Percentiles rank a stretch among this genome's conserved stretches.
phyloP scores from a whole-genome alignment of 2,888 invertebrate species.

The Drosophila nr. perissopoda region DNA sequence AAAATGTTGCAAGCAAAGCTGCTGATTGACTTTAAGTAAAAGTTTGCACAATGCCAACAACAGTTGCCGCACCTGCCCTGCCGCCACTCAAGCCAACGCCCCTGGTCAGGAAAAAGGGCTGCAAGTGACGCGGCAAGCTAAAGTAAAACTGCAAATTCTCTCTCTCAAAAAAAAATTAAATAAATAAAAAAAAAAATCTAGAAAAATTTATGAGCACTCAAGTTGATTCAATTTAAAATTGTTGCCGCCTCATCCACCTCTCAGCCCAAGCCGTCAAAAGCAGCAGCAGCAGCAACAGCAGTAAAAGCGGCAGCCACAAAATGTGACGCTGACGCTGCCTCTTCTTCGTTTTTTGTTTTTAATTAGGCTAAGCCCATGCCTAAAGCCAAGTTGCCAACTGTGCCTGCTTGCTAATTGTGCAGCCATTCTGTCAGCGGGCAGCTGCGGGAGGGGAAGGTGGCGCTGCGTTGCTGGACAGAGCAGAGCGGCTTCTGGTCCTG shows the following conservation, averaged over 20 bases:
- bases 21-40: conserved; percentile 70
- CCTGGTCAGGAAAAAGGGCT: conserved; percentile 44
- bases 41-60: conserved; percentile 56
- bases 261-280: conserved; percentile 9
- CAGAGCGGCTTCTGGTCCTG: conserved; percentile 20
- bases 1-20: conserved; percentile 33
- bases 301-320: conserved; percentile 48
- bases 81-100: conserved; percentile 7
- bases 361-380: conserved; percentile 77
- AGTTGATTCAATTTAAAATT: conserved; percentile 76
- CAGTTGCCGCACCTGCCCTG: conserved; percentile 22
- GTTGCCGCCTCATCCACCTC: conserved; percentile 7
- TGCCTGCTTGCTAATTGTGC: conserved; percentile 66
- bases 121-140: conserved; percentile 63
- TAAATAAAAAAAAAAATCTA: conserved; percentile 36
- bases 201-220: conserved; percentile 78
- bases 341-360: conserved; percentile 54
- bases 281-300: conserved; percentile 5
- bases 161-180: conserved; percentile 18
- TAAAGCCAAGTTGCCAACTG: conserved; percentile 70
- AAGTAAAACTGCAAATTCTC: conserved; percentile 27
- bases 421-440: neutral
- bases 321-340: conserved; percentile 62
- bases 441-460: neutral
- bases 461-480: neutral